A percentile compares a stretch with the other conserved stretches of the same genome.
These are phyloP conservation scores for Trinorchestia longiramus DNA, from an alignment of 1,140 invertebrate species.

Conservation along the genomic window DNA sequence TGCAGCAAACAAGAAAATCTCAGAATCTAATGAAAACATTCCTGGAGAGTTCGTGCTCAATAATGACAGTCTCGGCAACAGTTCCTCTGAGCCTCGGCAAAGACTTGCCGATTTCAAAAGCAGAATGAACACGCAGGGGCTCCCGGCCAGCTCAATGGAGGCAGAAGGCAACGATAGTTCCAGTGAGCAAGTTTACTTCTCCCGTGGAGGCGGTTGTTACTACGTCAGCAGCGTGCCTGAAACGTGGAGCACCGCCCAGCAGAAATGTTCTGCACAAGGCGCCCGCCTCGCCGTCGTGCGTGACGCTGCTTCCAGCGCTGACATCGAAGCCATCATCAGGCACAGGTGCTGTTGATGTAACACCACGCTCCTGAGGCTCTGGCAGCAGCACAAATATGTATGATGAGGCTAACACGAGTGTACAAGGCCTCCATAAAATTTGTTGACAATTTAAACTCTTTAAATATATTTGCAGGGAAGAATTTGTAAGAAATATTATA, in stretches of 20 bases:
- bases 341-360: not conserved
- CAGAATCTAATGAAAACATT: not conserved
- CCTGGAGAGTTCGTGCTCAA: not conserved
- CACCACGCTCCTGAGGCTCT: too few species aligned
- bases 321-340: not conserved
- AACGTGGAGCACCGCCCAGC: not conserved
- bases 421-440: too few species aligned
- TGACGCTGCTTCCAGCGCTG: not conserved
- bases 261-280: not conserved
- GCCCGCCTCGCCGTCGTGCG: not conserved
- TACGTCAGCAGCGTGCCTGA: not conserved
- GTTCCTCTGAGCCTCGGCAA: not conserved
- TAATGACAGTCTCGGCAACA: not conserved
- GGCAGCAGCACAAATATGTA: too few species aligned
- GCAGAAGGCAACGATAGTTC: not conserved
- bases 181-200: not conserved
- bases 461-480: too few species aligned
- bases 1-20: not conserved
- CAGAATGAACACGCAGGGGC: not conserved
- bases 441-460: too few species aligned
- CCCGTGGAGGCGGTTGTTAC: not conserved
- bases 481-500: too few species aligned
- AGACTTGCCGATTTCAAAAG: not conserved
- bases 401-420: too few species aligned
- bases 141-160: not conserved